These are phyloP conservation scores for Telenomus remus DNA, from an alignment of 1,140 invertebrate species.

Conservation along the genomic window DNA sequence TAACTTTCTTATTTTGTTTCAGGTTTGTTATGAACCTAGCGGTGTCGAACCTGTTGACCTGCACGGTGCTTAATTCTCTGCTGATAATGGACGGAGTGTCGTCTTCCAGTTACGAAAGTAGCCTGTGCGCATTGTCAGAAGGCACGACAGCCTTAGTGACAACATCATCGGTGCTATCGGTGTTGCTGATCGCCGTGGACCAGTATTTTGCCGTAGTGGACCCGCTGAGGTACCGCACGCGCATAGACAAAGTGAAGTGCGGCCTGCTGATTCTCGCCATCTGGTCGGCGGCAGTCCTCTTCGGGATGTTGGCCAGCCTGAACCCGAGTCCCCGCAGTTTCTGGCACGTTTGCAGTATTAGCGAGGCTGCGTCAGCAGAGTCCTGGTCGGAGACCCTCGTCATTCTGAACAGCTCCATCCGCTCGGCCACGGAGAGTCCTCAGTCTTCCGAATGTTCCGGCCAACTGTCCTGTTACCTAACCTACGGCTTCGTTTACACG, in stretches of 20 bases:
- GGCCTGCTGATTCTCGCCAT: conserved; percentile 81
- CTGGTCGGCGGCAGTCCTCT: conserved; percentile 80
- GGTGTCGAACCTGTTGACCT: conserved; percentile 80
- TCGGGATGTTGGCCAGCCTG: conserved; percentile 76
- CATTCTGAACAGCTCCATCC: conserved; percentile 24
- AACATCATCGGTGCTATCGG: conserved; percentile 79
- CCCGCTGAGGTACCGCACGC: conserved; percentile 87
- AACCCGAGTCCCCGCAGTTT: conserved; percentile 75
- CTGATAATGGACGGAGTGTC: conserved; percentile 73
- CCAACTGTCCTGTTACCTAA: conserved; percentile 37
- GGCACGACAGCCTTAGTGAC: conserved; percentile 67
- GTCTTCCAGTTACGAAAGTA: conserved; percentile 32
- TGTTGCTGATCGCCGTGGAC: conserved; percentile 88
- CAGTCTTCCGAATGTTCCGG: conserved; percentile 15
- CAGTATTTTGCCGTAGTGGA: conserved; percentile 92
- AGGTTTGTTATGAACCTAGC: conserved; percentile 84
- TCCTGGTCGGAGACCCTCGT: conserved; percentile 22
- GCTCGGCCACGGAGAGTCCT: conserved; percentile 22
- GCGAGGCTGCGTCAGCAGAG: conserved; percentile 13
- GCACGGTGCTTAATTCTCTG: conserved; percentile 79
- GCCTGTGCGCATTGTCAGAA: conserved; percentile 66
- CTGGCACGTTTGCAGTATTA: conserved; percentile 73
- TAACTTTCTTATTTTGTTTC: conserved; percentile 46
- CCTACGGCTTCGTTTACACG: conserved; percentile 71
- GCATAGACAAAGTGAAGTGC: conserved; percentile 84